These are phyloP conservation scores for Drepanosiphum platanoidis DNA, from an alignment of 2,888 invertebrate genomes.

Conservation along the genomic window DNA sequence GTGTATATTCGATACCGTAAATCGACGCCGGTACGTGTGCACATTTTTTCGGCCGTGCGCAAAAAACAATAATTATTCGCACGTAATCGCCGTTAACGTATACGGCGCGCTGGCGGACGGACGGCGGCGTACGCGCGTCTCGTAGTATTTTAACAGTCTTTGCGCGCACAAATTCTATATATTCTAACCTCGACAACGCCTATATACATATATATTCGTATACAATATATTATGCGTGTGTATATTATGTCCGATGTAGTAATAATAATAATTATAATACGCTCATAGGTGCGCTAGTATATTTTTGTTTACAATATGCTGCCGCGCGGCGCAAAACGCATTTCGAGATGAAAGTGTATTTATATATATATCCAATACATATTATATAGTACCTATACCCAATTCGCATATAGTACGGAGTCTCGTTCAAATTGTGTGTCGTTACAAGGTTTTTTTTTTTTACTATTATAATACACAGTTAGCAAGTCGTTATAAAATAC, in stretches of 20 bases:
- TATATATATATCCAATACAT: neutral
- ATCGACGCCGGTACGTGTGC: neutral
- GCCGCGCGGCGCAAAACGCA: neutral
- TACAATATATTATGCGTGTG: too few species aligned
- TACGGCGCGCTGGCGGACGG: too few species aligned
- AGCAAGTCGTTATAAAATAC: neutral
- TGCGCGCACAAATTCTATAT: neutral
- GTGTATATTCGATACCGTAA: neutral
- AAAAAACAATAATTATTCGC: neutral
- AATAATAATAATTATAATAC: too few species aligned
- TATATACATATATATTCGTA: neutral
- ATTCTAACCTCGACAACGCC: neutral
- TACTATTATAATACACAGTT: neutral
- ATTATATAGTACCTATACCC: neutral
- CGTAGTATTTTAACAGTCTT: neutral
- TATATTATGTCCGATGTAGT: neutral
- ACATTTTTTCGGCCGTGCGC: neutral
- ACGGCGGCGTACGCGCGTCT: too few species aligned
- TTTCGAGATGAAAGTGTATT: constrained; percentile 15
- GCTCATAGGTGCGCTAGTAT: neutral
- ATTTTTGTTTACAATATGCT: neutral
- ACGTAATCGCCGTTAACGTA: neutral
- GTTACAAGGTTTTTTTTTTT: neutral
- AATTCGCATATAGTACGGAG: neutral
- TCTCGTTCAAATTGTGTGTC: neutral